phyloP scores from a whole-genome alignment of 2,113 vertebrate genomes.

The Phyllopteryx taeniolatus region DNA sequence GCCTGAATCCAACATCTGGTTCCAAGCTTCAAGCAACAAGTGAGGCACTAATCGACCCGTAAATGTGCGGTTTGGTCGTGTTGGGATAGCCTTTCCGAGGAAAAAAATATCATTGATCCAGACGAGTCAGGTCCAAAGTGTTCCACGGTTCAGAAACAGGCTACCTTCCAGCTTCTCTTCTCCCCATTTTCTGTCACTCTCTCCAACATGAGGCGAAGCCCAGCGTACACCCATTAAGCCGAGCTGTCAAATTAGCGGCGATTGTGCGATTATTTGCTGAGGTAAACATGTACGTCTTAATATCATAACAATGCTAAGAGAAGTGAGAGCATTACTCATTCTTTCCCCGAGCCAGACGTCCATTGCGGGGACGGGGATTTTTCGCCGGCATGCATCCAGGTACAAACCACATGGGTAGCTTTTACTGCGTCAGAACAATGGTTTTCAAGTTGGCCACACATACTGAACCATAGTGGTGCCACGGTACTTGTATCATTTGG shows the following conservation, averaged over 20 bases:
- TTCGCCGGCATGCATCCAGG: slow-evolving; percentile 25
- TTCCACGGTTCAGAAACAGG: neutral
- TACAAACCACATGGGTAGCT: slow-evolving; percentile 31
- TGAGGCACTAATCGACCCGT: slow-evolving; percentile 13
- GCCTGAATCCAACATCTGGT: neutral
- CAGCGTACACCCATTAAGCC: neutral
- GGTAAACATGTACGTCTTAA: slow-evolving; percentile 23
- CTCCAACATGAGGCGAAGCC: neutral
- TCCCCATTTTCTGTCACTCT: neutral
- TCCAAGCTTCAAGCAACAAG: slow-evolving; percentile 38
- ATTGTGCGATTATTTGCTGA: slow-evolving; percentile 18
- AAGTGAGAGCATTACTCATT: slow-evolving; percentile 32
- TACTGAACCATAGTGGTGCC: slow-evolving; percentile 49
- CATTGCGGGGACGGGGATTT: slow-evolving; percentile 1
- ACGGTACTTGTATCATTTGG: slow-evolving; percentile 49
- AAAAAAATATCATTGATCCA: slow-evolving; percentile 2
- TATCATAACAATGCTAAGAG: slow-evolving; percentile 6
- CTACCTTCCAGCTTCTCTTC: neutral
- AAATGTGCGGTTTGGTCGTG: neutral
- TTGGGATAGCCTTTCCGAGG: slow-evolving; percentile 1
- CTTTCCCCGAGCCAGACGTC: slow-evolving; percentile 31
- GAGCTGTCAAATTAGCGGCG: slow-evolving; percentile 6
- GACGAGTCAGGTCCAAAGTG: neutral
- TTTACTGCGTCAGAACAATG: slow-evolving; percentile 47
- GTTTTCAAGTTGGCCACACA: slow-evolving; percentile 39